Percentiles rank a stretch among this genome's conserved stretches.
These are phyloP conservation scores for Drosophila kurseongensis DNA, from an alignment of 1,140 invertebrate species.

Conservation along the genomic window DNA sequence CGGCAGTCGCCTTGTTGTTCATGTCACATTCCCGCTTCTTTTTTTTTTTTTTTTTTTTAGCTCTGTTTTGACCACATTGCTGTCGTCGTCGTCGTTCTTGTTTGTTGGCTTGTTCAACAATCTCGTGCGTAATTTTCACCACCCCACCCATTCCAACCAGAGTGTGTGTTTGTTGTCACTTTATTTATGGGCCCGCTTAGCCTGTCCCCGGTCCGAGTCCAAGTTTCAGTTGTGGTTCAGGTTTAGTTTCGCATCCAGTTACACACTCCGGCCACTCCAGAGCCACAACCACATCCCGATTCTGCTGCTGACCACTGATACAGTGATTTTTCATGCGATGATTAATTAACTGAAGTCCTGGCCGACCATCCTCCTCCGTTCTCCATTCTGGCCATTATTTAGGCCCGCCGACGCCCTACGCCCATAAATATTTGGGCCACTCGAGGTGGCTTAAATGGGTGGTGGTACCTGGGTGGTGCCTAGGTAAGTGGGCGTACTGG, in stretches of 20 bases:
- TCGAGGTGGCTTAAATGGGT: not conserved
- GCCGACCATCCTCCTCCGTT: not conserved
- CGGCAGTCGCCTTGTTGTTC: slow-evolving; percentile 54
- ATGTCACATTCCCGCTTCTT: slow-evolving; percentile 43
- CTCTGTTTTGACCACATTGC: slow-evolving; percentile 38
- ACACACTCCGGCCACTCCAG: slow-evolving; percentile 1
- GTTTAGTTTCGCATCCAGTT: slow-evolving; percentile 46
- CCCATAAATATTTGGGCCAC: slow-evolving; percentile 55
- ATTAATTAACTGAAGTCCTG: slow-evolving; percentile 54
- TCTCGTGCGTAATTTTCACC: slow-evolving; percentile 51
- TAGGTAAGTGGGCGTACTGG: slow-evolving; percentile 18
- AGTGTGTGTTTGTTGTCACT: slow-evolving; percentile 20
- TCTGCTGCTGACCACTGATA: slow-evolving; percentile 52
- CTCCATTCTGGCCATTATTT: slow-evolving; percentile 15
- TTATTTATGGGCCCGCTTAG: slow-evolving; percentile 54
- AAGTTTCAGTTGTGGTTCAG: slow-evolving; percentile 10
- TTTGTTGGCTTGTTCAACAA: slow-evolving; percentile 61
- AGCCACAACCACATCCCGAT: slow-evolving; percentile 1
- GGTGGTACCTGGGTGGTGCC: slow-evolving; percentile 3
- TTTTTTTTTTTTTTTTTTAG: slow-evolving; percentile 15
- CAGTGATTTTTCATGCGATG: slow-evolving; percentile 65
- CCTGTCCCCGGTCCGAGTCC: slow-evolving; percentile 5
- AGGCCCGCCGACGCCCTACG: slow-evolving; percentile 13
- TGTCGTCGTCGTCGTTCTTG: slow-evolving; percentile 31
- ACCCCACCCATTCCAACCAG: not conserved